These are phyloP conservation scores for Brenthis daphne DNA, from an alignment of 2,888 invertebrate species.

Conservation along the genomic window DNA sequence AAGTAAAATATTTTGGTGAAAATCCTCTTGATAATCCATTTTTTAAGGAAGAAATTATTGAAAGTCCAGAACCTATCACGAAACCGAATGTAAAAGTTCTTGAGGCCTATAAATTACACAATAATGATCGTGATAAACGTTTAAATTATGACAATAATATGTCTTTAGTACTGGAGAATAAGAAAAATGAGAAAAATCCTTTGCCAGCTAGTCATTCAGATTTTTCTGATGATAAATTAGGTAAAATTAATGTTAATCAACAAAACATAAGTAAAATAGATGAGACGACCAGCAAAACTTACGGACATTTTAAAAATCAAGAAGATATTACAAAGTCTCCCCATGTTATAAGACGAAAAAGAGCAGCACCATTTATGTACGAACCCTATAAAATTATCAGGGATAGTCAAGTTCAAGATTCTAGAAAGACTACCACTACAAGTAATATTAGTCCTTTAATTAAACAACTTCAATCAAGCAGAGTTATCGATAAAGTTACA, in stretches of 20 bases:
- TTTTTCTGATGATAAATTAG: neutral
- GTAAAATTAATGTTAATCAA: neutral
- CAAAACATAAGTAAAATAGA: neutral
- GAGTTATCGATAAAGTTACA: constrained; percentile 60
- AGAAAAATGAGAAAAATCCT: constrained; percentile 24
- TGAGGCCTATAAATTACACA: constrained; percentile 34
- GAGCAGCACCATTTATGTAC: constrained; percentile 67
- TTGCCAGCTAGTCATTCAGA: constrained; percentile 15
- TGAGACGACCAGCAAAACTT: constrained; percentile 1
- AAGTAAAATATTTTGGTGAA: constrained; percentile 87
- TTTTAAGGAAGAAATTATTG: constrained; percentile 82
- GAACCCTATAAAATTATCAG: constrained; percentile 77
- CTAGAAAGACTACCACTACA: constrained; percentile 67
- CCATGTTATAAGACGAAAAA: constrained; percentile 51
- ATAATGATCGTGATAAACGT: neutral
- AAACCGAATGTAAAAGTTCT: constrained; percentile 50
- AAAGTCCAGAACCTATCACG: constrained; percentile 70
- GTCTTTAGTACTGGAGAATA: constrained; percentile 24
- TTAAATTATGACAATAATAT: constrained; percentile 29
- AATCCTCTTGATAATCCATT: constrained; percentile 89
- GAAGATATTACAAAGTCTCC: constrained; percentile 49
- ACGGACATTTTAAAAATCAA: constrained; percentile 45
- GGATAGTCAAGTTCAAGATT: constrained; percentile 65
- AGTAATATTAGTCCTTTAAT: constrained; percentile 72
- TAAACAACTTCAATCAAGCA: constrained; percentile 69